Conservation (phyloP, 2,113 vertebrate genomes). For the Casuarius casuarius region DNA sequence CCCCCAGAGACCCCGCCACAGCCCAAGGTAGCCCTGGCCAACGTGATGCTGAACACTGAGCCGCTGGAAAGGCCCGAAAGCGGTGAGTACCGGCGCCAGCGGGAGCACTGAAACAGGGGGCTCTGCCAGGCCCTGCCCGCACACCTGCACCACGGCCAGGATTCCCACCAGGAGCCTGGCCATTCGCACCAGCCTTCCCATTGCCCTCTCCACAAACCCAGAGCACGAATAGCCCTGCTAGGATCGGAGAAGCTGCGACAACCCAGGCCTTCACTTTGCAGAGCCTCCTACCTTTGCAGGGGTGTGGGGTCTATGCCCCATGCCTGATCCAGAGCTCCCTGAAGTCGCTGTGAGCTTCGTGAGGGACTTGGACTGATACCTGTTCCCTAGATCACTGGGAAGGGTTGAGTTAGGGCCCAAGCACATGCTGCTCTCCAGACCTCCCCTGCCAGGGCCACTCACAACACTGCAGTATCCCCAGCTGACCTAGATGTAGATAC, state of each 20-base stretch:
- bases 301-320: background rate
- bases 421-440: fast-evolving
- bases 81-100: constrained; percentile 73
- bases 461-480: background rate
- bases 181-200: background rate
- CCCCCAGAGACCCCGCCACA: constrained; percentile 35
- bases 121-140: background rate
- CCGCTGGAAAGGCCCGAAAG: constrained; percentile 78
- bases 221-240: background rate
- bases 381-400: background rate
- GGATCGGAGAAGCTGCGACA: background rate
- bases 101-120: background rate
- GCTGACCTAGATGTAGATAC: background rate
- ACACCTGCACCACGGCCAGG: no score
- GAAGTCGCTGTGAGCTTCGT: background rate
- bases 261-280: background rate
- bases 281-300: background rate
- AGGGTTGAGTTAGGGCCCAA: background rate
- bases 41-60: constrained; percentile 72
- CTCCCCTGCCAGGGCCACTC: background rate
- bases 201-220: background rate
- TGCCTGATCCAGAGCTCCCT: background rate
- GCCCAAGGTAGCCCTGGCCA: constrained; percentile 46
- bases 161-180: background rate
- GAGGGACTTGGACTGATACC: background rate